Conservation (phyloP, 2,888 invertebrate genomes). For the Allygus modestus region DNA sequence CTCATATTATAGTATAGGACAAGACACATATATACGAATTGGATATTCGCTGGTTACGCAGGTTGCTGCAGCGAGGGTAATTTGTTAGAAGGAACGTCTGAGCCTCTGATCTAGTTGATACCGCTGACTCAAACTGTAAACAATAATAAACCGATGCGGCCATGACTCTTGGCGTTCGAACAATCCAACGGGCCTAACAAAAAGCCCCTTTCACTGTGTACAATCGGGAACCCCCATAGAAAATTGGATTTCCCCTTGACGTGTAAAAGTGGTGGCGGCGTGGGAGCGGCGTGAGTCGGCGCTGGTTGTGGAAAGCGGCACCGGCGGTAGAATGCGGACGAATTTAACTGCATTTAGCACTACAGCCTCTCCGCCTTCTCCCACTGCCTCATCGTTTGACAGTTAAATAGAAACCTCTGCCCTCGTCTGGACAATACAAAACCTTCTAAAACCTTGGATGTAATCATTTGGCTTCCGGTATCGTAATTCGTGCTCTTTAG, state of each 20-base stretch:
- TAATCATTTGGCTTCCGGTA: too few species aligned
- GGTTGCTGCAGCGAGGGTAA: too few species aligned
- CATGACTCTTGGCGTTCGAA: too few species aligned
- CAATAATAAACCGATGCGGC: too few species aligned
- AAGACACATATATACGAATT: too few species aligned
- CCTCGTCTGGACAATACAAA: neutral
- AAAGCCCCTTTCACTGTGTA: constrained; percentile 22
- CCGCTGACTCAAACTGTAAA: too few species aligned
- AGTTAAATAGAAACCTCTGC: neutral
- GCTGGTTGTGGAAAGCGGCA: neutral
- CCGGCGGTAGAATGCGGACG: neutral
- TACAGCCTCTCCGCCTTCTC: neutral
- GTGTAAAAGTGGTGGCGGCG: neutral
- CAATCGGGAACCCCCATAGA: constrained; percentile 8
- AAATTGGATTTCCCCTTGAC: constrained; percentile 3
- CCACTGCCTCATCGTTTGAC: neutral
- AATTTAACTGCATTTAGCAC: constrained; percentile 41
- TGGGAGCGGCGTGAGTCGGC: constrained; percentile 9
- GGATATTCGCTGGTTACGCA: too few species aligned
- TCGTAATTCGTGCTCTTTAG: too few species aligned
- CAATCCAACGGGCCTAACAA: neutral
- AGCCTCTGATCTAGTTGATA: too few species aligned
- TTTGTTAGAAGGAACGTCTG: too few species aligned
- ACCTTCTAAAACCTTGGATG: too few species aligned
- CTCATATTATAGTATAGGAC: too few species aligned